Percentiles rank a stretch among this genome's conserved stretches.
These are phyloP conservation scores for Candoia aspera DNA, from an alignment of 2,113 vertebrate species.

Conservation along the genomic window DNA sequence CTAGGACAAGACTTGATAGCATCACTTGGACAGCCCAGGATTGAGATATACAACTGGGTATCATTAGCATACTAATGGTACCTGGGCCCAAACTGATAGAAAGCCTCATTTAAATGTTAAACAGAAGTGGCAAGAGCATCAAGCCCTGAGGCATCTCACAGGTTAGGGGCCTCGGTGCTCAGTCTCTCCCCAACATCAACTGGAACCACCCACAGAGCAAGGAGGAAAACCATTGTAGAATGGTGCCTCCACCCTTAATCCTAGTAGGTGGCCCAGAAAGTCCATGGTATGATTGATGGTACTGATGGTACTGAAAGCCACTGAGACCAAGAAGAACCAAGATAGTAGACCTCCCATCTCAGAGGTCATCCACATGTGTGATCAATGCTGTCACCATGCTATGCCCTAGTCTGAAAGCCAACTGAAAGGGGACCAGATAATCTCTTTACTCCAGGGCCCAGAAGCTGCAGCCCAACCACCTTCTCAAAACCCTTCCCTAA, in stretches of 20 bases:
- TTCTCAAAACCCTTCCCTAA: too few species aligned
- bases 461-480: too few species aligned
- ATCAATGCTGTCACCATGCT: not conserved
- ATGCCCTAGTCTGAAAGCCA: too few species aligned
- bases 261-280: not conserved
- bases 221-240: not conserved
- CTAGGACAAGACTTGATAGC: not conserved
- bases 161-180: too few species aligned
- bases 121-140: not conserved
- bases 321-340: not conserved
- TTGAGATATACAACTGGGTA: not conserved
- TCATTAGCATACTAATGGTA: not conserved
- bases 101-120: not conserved
- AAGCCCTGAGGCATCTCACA: not conserved
- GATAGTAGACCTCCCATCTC: not conserved
- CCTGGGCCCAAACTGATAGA: not conserved
- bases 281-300: not conserved
- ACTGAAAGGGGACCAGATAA: too few species aligned
- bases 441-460: too few species aligned
- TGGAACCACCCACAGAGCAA: not conserved
- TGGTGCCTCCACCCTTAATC: not conserved
- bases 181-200: not conserved
- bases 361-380: not conserved
- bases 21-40: not conserved
- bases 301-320: not conserved